Base-by-base conservation (phyloP, 2,113 vertebrate genomes). In the Nesogale talazaci region DNA sequence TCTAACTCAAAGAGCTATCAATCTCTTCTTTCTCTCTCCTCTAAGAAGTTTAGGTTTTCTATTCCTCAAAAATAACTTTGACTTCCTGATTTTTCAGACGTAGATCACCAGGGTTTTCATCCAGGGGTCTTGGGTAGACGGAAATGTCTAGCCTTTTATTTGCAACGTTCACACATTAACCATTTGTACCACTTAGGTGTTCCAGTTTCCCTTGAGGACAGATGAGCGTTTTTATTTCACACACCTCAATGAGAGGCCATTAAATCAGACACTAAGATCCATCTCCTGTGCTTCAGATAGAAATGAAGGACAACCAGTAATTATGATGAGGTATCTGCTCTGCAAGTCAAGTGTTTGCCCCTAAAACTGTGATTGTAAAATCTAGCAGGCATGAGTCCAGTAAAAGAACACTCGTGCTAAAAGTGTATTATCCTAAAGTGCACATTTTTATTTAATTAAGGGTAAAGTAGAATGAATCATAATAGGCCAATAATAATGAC, bases 391-490 rank as follows among this genome's bases (percentile, higher is more conserved):
- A 95, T n/a, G 25, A 94, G 61, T 96, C 95, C 96, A 96, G 83
- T 61, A 96, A 97, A 96, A 97, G 95, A 96, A 94, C 87, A 94
- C 94, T 98, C 83, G 89, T 96, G 96, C 95, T 97, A 97, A 97
- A 98, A 97, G 90, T 93, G 25, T 95, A 97, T 97, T 97, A 98
- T 95, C 94, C 95, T 94, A 97, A 97, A 98, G 96, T 96, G 96
- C 97, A 96, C 97, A 97, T 96, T 98, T 98, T 98, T 97, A 98
- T 98, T 98, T 98, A 98, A 98, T 98, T 98, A 96, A 59, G 95
- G 97, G 95, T 95, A 98, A 98, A 97, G 97, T 92, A 98, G 96
- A 98, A 97, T 95, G 97, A 98, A 96, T 96, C 96, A 93, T 98
- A 98, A 98, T 97, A 97, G 97, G 98, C 97, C 97, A 98, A 97